These are phyloP conservation scores for Myotis lucifugus DNA, from an alignment of 2,113 vertebrate species.

Conservation along the genomic window DNA sequence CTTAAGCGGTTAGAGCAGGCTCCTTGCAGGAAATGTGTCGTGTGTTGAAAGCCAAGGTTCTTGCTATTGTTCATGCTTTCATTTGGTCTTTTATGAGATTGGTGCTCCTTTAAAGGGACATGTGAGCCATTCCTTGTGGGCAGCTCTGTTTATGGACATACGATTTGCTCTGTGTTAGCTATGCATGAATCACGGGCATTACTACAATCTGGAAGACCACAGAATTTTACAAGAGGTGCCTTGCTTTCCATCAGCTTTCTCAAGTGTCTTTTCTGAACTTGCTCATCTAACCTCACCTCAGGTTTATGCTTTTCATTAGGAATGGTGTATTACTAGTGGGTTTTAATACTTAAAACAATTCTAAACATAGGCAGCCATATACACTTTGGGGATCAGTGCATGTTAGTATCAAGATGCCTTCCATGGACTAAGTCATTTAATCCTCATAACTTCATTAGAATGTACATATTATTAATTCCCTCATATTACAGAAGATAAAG, in stretches of 20 bases:
- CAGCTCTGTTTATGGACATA: background rate
- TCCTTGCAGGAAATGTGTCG: background rate
- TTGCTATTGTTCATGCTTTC: slow-evolving; percentile 27
- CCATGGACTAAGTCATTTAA: background rate
- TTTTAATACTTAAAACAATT: background rate
- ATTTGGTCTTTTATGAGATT: slow-evolving; percentile 23
- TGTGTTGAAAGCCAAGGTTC: background rate
- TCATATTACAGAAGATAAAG: background rate
- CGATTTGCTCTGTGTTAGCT: background rate
- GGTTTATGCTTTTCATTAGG: background rate
- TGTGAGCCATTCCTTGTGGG: background rate
- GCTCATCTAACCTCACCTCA: background rate
- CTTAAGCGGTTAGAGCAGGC: background rate
- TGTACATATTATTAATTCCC: background rate
- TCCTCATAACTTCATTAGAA: background rate
- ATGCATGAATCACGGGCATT: background rate
- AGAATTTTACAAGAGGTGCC: background rate
- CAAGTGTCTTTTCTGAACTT: background rate
- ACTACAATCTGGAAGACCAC: background rate
- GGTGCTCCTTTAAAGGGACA: slow-evolving; percentile 37
- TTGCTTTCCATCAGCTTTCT: background rate
- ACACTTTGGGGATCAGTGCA: background rate
- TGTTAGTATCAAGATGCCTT: background rate
- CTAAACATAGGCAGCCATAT: background rate
- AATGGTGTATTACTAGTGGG: background rate